A percentile compares a stretch with the other conserved stretches of the same genome.
These are phyloP conservation scores for Harpagoxenus sublaevis DNA, from an alignment of 2,888 invertebrate species.

Conservation along the genomic window DNA sequence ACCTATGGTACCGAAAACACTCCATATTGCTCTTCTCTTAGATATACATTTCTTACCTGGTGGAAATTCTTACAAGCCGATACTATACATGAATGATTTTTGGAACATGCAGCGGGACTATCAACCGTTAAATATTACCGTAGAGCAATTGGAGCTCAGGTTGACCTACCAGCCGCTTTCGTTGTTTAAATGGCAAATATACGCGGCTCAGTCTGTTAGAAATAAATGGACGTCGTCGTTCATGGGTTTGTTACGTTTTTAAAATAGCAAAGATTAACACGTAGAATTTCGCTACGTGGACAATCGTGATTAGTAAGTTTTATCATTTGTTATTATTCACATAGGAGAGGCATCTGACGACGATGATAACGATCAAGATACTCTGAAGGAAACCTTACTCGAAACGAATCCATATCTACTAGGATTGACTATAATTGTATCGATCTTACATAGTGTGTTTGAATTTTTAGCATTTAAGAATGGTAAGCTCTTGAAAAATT, in stretches of 20 bases:
- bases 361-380: constrained; percentile 95
- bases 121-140: constrained; percentile 95
- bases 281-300: background rate
- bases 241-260: constrained; percentile 76
- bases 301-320: background rate
- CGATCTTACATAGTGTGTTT: constrained; percentile 98
- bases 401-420: constrained; percentile 99
- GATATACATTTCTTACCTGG: constrained; percentile 95
- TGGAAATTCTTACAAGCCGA: constrained; percentile 96
- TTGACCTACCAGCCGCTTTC: constrained; percentile 96
- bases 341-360: constrained; percentile 90
- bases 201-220: constrained; percentile 98
- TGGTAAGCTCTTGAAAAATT: constrained; percentile 87
- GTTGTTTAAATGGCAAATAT: constrained; percentile 99
- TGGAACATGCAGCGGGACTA: constrained; percentile 99
- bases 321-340: background rate
- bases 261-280: background rate
- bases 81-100: constrained; percentile 98
- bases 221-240: constrained; percentile 91
- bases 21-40: constrained; percentile 77
- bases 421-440: constrained; percentile 96
- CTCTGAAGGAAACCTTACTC: constrained; percentile 96
- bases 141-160: constrained; percentile 90
- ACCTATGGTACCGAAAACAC: background rate
- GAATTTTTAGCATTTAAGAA: constrained; percentile 99